Evolutionary conservation across 1,140 invertebrate species (phyloP).

Genomic region (Whitmania pigra): DNA sequence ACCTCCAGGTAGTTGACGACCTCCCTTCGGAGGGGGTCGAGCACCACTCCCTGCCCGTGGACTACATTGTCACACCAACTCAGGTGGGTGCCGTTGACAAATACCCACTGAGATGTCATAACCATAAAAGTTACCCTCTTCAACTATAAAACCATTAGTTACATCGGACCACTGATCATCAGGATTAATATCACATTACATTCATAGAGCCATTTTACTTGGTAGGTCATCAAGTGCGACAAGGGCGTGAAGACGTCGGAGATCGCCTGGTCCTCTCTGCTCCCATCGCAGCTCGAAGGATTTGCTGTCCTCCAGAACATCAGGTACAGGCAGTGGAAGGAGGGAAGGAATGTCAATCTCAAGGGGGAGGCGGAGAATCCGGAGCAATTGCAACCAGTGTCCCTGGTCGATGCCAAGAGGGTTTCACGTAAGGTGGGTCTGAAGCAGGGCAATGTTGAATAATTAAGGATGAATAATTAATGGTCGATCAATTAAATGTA

Average conservation of each 20-base stretch:
- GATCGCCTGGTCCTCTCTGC: background rate
- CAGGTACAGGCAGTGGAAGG: constrained; percentile 1
- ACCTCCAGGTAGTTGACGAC: background rate
- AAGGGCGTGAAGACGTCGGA: background rate
- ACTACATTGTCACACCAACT: background rate
- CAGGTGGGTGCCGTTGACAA: background rate
- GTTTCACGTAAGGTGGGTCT: background rate
- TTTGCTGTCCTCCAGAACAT: background rate
- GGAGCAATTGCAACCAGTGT: background rate
- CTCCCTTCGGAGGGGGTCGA: background rate
- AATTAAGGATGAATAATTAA: background rate
- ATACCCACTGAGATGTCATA: background rate
- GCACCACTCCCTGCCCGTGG: background rate
- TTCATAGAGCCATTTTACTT: no score
- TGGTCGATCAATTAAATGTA: no score
- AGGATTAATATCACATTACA: no score
- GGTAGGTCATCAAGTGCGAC: background rate
- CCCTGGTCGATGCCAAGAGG: background rate
- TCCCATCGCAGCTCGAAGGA: background rate
- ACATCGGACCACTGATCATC: no score
- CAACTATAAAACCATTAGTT: no score
- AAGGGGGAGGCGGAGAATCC: background rate
- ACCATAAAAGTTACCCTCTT: no score
- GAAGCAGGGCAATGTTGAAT: background rate
- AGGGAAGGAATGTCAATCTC: background rate